Conservation (phyloP, 92 coral and sea anemone species). For the Epizoanthus scotinus region DNA sequence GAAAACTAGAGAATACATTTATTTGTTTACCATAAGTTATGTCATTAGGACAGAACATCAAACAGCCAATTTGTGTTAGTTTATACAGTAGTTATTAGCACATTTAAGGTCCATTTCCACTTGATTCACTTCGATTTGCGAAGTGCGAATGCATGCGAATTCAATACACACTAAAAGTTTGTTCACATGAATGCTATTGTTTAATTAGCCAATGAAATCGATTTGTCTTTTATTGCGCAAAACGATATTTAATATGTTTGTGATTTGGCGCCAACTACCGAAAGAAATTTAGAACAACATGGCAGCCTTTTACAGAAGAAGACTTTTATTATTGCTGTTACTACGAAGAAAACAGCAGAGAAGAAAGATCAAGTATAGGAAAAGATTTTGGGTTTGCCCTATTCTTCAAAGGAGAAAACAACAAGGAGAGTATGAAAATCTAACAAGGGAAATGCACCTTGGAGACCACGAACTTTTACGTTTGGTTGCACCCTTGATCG, state of each 20-base stretch:
- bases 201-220: constrained; percentile 21
- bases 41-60: no score
- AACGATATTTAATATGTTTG: no score
- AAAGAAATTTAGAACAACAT: neutral
- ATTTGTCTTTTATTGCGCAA: constrained; percentile 19
- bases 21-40: no score
- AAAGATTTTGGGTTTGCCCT: no score
- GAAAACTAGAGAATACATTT: no score
- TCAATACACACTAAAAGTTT: constrained; percentile 25
- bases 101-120: no score
- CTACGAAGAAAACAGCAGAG: constrained; percentile 16
- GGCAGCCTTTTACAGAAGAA: constrained; percentile 9
- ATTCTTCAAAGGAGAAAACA: constrained; percentile 40
- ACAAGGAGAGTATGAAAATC: constrained; percentile 48
- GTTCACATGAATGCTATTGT: constrained; percentile 22
- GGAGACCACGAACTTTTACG: constrained; percentile 42
- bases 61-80: no score
- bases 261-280: neutral
- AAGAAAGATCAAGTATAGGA: constrained; percentile 24
- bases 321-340: constrained; percentile 26
- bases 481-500: constrained; percentile 23
- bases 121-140: neutral
- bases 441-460: constrained; percentile 34
- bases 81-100: no score
- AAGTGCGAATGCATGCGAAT: no score